Evolutionary conservation across 2,888 invertebrate species (phyloP), one percentile per base, ranked within the genome.

Genomic region (Odontocerum albicorne): DNA sequence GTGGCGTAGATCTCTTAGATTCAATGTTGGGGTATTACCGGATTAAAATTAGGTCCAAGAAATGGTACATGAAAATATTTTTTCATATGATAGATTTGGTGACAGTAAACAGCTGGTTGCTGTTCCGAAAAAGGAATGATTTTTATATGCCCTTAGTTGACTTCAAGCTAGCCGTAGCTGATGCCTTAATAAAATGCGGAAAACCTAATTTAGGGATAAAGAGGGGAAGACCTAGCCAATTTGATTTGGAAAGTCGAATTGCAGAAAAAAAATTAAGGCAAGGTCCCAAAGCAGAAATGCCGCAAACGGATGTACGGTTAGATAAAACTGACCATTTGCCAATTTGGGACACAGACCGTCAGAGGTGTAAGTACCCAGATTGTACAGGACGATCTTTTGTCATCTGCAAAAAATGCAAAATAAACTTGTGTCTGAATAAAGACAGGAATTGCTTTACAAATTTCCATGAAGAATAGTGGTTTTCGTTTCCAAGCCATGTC

Each of bases 41-140:
- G 17, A 38, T 38, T 13, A 16, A 38, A 38, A 38, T 32, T 57
- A 46, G 59, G 20, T 57, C 56, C 32, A 63, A 55, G 35, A 61
- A 62, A 32, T 62, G 62, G 60, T 63, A 63, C 32, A 45, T 61
- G 20, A 38, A 55, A 21, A 46, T 64, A 15, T 62, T 63, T 57
- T 61, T 54, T 45, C 62, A 64, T 33, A 21, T 63, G 32, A 15
- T 62, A 12, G 60, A 62, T 32, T 15, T 61, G 17, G 46, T 55
- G 15, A 36, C 56, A 17, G 53, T 54, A 8, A 61, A 62, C 49
- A 33, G 58, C 8, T 62, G 64, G 59, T 38, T 38, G 38, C 17
- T 38, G 17, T 38, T 38, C 38, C 38, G 38, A 4, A 27, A 10
- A 10, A 27, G 27, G 10, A 35, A 35, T 35, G n/a, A 38, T 38